Evolutionary conservation across 2,797 vertebrate species (phyloP).

Genomic region (Rhinatrema bivittatum): DNA sequence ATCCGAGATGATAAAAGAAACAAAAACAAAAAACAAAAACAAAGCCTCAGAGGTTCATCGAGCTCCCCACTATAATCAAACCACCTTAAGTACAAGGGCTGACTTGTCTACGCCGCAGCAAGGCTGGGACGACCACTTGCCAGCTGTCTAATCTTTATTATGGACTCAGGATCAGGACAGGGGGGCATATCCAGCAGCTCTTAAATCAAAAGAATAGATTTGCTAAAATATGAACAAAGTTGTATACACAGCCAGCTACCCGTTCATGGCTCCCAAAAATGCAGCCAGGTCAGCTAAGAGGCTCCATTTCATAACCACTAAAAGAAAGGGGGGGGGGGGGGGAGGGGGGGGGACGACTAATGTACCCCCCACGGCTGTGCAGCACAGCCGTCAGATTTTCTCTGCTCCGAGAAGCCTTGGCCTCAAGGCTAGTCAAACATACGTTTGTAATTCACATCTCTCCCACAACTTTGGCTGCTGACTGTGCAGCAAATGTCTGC

Average conservation of each 20-base stretch:
- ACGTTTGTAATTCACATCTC: too few relatives aligned
- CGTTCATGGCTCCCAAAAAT: accelerated
- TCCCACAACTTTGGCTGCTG: too few relatives aligned
- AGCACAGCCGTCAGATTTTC: constrained; percentile 21
- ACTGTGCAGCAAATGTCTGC: too few relatives aligned
- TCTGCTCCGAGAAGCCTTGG: too few relatives aligned
- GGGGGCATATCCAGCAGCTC: accelerated
- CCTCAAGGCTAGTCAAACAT: too few relatives aligned
- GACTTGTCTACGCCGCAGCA: not conserved
- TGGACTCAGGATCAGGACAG: not conserved
- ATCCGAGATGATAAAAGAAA: too few relatives aligned
- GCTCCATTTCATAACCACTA: not conserved
- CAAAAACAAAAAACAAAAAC: not conserved
- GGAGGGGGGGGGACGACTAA: constrained; percentile 27
- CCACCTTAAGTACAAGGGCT: not conserved
- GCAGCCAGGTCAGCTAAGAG: not conserved
- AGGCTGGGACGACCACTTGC: not conserved
- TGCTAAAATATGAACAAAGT: accelerated
- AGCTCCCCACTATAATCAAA: not conserved
- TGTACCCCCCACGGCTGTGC: constrained; percentile 20
- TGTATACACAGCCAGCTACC: accelerated
- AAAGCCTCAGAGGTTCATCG: constrained; percentile 6
- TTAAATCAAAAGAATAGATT: not conserved
- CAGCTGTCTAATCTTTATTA: not conserved
- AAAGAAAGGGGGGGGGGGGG: constrained; percentile 28